Base-by-base conservation (phyloP, 1,140 invertebrate species). In the Zaprionus gabonicus region DNA sequence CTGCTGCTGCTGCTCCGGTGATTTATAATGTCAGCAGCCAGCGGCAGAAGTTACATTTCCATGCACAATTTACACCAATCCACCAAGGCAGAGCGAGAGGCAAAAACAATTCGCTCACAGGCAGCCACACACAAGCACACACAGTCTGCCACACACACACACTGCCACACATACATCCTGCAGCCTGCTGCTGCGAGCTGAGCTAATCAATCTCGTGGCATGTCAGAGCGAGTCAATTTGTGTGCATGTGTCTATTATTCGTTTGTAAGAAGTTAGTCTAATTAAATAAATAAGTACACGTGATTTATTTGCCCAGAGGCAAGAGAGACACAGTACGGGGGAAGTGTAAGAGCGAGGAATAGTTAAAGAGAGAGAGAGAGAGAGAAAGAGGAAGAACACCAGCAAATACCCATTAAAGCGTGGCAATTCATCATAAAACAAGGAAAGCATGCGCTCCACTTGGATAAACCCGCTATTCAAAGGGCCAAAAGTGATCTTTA, bases 281-380 rank as follows among this genome's bases (percentile, higher is more conserved):
- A 88, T 88, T 88, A 88, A 88, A 90, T 88, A 88, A 88, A 88
- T 88, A 88, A 88, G 85, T 90, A 79, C 82, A 90, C 88, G 85
- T 90, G 85, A 88, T 88, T 88, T 90, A 90, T 88, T 90, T 88
- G 85, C 64, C 85, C 69, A 73, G 74, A 72, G 36, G 34, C 64
- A 59, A 71, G 38, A 10, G 46, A 23, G 23, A 23, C 23, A 23
- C 23, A 23, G 23, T 23, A 2, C 1, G 23, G 1, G 23, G 23
- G 23, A 1, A 23, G 23, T 23, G 23, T 2, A 23, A 23, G 23
- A 20, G 17, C 38, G 28, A 57, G 57, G 73, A 28, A 58, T 46
- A 51, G 38, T 27, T n/a, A 15, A 63, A 15, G 1, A 23, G 23
- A 1, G 23, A 1, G 23, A 23, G 23, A 20, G 17, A 23, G n/a